phyloP scores from a whole-genome alignment of 2,797 vertebrate genomes.

The Oryzias sinensis region DNA sequence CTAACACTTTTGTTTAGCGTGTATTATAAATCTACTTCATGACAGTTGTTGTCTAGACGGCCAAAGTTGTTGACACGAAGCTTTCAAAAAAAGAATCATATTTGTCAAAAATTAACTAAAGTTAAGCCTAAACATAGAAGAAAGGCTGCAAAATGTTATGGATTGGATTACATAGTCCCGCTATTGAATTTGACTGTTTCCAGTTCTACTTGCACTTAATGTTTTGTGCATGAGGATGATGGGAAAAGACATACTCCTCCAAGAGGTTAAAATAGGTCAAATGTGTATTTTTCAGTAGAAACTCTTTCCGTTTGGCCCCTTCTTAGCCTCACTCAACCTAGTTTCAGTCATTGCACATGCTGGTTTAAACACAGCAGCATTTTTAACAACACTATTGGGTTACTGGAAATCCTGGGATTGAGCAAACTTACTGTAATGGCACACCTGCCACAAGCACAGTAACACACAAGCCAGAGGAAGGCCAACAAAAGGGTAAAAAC shows the following conservation, averaged over 20 bases:
- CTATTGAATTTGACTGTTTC: too few species aligned
- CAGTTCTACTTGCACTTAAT: too few species aligned
- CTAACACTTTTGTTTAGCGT: slow-evolving; percentile 11
- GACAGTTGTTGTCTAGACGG: neutral
- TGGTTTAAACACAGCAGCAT: slow-evolving; percentile 52
- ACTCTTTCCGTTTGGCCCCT: slow-evolving; percentile 52
- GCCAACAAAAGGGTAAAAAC: slow-evolving; percentile 66
- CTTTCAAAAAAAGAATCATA: too few species aligned
- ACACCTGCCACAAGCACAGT: slow-evolving; percentile 57
- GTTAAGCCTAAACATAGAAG: neutral
- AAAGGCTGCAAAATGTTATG: too few species aligned
- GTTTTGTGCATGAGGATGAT: too few species aligned
- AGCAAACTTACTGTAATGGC: slow-evolving; percentile 67
- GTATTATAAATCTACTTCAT: neutral
- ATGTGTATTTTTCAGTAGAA: slow-evolving; percentile 18
- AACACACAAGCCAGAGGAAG: slow-evolving; percentile 27
- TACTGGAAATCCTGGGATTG: slow-evolving; percentile 70
- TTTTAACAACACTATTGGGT: slow-evolving; percentile 53
- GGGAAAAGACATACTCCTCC: too few species aligned
- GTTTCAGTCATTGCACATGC: slow-evolving; percentile 55
- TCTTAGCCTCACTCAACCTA: slow-evolving; percentile 50
- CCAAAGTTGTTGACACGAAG: neutral
- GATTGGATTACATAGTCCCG: too few species aligned
- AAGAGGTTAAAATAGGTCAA: too few species aligned
- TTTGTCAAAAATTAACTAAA: neutral